Base-by-base conservation (phyloP, 2,888 invertebrate genomes). In the Callyntrura guangdongensis region DNA sequence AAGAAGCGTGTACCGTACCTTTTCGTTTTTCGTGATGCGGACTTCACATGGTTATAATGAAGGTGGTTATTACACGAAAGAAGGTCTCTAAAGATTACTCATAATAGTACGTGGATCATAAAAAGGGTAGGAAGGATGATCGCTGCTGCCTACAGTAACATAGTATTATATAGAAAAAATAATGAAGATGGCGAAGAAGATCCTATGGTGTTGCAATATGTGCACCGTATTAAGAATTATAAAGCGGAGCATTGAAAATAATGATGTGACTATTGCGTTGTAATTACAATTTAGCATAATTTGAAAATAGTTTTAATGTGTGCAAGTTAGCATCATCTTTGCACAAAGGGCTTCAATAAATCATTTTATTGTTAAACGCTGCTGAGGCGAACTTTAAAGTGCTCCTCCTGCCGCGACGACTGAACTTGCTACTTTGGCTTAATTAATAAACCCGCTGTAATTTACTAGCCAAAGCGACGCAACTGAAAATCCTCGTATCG, bases 81-180 rank as follows among this genome's bases (percentile, higher is more conserved):
- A 88, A 88, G 88, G 88, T 69, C 81, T 82, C 12, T n/a, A 77
- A 87, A 87, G 82, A 82, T 45, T 69, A 82, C n/a, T 87, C 72
- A 45, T 49, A 25, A 25, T 61, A n/a, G n/a, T n/a, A n/a, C n/a
- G n/a, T n/a, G n/a, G n/a, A n/a, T n/a, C n/a, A 64, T 59, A 22
- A 61, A 61, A 59, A 17, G 61, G 59, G 67, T 67, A 47, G 47
- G 45, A 27, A n/a, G n/a, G n/a, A n/a, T n/a, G n/a, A n/a, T n/a
- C n/a, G n/a, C n/a, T n/a, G 20, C 20, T 14, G 59, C 25, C n/a
- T 0, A 8, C 4, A 4, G 53, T n/a, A 36, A n/a, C 22, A 59
- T 81, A 81, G 36, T 36, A 81, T 59, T 36, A 81, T n/a, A 81
- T 81, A 27, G 14, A 59, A 79, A 25, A 45, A 56, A 59, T 49